phyloP scores from a whole-genome alignment of 2,888 invertebrate genomes.

The Cantharis flavilabris region DNA sequence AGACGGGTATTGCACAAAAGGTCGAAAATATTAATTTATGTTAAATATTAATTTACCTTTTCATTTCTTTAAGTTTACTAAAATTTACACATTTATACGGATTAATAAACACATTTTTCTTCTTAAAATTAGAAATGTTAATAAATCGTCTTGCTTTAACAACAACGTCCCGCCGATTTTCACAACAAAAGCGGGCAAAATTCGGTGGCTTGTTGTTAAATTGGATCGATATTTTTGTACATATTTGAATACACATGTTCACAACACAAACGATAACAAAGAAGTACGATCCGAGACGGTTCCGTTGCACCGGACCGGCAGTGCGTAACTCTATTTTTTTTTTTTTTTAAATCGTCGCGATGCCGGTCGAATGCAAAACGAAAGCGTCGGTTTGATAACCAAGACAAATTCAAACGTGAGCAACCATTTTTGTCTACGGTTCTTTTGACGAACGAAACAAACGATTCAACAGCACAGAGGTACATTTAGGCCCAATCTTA shows the following conservation, averaged over 20 bases:
- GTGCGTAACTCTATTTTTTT: too few species aligned
- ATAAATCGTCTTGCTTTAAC: not conserved
- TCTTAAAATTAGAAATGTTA: conserved; percentile 15
- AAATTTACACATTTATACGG: conserved; percentile 21
- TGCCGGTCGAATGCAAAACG: not conserved
- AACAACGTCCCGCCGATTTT: conserved; percentile 3
- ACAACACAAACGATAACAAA: conserved; percentile 14
- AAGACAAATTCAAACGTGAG: not conserved
- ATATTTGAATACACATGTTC: conserved; percentile 29
- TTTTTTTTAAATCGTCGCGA: not conserved
- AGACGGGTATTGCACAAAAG: conserved; percentile 35
- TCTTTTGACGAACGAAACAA: not conserved
- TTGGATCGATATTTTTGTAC: conserved; percentile 17
- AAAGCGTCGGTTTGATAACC: not conserved
- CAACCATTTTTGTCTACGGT: not conserved
- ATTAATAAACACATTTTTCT: conserved; percentile 15
- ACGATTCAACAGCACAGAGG: conserved; percentile 17
- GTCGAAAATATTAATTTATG: conserved; percentile 26
- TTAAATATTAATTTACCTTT: not conserved
- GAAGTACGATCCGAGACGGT: not conserved
- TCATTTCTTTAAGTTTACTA: conserved; percentile 6
- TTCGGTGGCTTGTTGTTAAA: not conserved
- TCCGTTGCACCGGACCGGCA: not conserved
- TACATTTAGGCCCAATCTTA: conserved; percentile 31
- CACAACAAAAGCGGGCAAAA: conserved; percentile 3